Evolutionary conservation across 2,113 vertebrate genomes (phyloP).

Genomic region (Rhinolophus sinicus): DNA sequence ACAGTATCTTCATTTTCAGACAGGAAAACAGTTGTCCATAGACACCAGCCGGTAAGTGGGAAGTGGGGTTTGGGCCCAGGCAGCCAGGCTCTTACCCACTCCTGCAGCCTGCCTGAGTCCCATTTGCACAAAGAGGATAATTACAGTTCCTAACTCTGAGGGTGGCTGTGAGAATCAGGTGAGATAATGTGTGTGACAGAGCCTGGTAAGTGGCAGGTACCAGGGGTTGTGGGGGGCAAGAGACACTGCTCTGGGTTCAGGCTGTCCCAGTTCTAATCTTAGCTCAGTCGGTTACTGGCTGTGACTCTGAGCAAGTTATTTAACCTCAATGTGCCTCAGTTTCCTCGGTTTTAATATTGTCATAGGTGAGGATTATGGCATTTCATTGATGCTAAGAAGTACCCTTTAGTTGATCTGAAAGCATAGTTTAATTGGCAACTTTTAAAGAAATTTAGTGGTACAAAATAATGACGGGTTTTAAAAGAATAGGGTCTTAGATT

Average conservation of each 20-base stretch:
- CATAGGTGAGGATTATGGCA: background rate
- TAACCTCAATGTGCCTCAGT: background rate
- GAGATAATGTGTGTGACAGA: background rate
- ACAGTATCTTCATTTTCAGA: slow-evolving; percentile 27
- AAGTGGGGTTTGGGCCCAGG: background rate
- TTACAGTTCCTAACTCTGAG: background rate
- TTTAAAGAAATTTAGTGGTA: background rate
- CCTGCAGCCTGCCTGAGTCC: background rate
- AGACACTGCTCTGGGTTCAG: background rate
- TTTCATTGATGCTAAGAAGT: background rate
- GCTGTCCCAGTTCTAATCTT: background rate
- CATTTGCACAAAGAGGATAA: background rate
- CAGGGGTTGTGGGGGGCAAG: background rate
- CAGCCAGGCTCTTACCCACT: background rate
- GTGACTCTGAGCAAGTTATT: background rate
- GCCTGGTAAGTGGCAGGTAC: background rate
- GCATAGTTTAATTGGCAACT: background rate
- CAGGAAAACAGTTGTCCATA: background rate
- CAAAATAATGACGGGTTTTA: background rate
- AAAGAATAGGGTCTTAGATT: background rate
- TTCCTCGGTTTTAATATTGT: background rate
- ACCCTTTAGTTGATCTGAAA: background rate
- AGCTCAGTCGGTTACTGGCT: background rate
- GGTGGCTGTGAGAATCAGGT: background rate
- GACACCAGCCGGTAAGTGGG: background rate